These are phyloP conservation scores for Lasioglossum leucozonium DNA, from an alignment of 2,888 invertebrate species.

Conservation along the genomic window DNA sequence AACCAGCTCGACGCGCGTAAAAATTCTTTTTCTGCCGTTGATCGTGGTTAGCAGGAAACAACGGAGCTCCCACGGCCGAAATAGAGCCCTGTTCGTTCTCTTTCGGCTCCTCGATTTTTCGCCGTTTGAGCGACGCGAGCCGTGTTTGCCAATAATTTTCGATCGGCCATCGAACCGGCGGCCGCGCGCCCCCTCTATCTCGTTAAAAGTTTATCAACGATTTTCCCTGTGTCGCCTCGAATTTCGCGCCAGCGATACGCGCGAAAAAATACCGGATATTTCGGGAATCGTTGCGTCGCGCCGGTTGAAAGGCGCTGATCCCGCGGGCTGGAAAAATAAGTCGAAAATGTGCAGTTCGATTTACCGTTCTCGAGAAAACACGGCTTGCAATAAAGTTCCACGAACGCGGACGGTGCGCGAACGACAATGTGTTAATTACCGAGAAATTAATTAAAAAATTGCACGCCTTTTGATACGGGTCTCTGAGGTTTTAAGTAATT, in stretches of 20 bases:
- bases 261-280: background rate
- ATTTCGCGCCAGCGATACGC: constrained; percentile 27
- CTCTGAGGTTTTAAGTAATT: background rate
- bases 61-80: background rate
- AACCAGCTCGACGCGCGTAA: background rate
- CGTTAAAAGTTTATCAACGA: constrained; percentile 66
- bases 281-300: background rate
- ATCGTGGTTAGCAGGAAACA: background rate
- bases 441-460: background rate
- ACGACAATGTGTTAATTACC: background rate
- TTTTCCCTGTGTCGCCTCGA: constrained; percentile 49
- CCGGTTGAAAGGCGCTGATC: background rate
- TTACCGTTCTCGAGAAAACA: background rate
- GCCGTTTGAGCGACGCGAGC: background rate
- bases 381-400: too few species aligned
- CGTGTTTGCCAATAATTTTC: constrained; percentile 53
- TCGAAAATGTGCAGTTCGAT: background rate
- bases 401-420: too few species aligned
- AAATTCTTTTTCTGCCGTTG: constrained; percentile 4
- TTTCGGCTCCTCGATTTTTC: constrained; percentile 23
- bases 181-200: constrained; percentile 32
- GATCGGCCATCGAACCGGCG: constrained; percentile 25
- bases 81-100: background rate
- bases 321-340: background rate
- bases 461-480: background rate